These are phyloP conservation scores for Eupithecia abbreviata DNA, from an alignment of 2,888 invertebrate genomes.

Conservation along the genomic window DNA sequence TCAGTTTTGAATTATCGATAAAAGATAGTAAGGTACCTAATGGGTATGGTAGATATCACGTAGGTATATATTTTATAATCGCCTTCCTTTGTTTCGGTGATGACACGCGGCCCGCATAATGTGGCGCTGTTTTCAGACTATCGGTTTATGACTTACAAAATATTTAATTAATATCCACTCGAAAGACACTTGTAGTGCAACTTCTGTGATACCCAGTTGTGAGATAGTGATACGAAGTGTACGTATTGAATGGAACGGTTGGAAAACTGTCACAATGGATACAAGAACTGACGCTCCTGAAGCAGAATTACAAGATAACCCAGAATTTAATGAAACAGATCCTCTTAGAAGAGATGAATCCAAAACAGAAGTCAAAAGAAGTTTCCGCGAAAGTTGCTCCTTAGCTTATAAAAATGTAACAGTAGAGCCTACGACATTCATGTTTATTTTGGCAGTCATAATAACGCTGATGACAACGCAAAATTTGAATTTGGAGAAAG, in stretches of 20 bases:
- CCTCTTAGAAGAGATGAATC: slow-evolving; percentile 40
- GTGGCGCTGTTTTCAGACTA: neutral
- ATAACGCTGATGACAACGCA: slow-evolving; percentile 88
- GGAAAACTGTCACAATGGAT: slow-evolving; percentile 29
- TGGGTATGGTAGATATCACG: neutral
- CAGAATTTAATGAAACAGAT: slow-evolving; percentile 43
- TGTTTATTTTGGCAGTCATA: slow-evolving; percentile 62
- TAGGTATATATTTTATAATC: slow-evolving; percentile 19
- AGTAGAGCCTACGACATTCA: slow-evolving; percentile 65
- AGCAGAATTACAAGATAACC: neutral
- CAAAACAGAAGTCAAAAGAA: slow-evolving; percentile 42
- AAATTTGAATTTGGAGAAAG: slow-evolving; percentile 92
- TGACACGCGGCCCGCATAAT: neutral
- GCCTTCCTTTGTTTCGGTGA: slow-evolving; percentile 15
- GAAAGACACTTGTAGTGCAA: slow-evolving; percentile 31
- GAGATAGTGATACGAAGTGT: slow-evolving; percentile 19
- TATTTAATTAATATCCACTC: slow-evolving; percentile 18
- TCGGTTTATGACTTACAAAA: neutral
- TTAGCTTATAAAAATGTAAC: slow-evolving; percentile 59
- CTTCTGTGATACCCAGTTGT: slow-evolving; percentile 30
- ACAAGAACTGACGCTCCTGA: slow-evolving; percentile 1
- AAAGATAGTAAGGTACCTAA: neutral
- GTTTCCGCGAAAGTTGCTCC: slow-evolving; percentile 49
- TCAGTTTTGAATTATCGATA: slow-evolving; percentile 4
- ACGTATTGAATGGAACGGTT: slow-evolving; percentile 2